Evolutionary conservation across 1,140 invertebrate genomes (phyloP), one percentile per base, ranked within the genome.

Genomic region (roundworm (Caenorhabditis elegans)): DNA sequence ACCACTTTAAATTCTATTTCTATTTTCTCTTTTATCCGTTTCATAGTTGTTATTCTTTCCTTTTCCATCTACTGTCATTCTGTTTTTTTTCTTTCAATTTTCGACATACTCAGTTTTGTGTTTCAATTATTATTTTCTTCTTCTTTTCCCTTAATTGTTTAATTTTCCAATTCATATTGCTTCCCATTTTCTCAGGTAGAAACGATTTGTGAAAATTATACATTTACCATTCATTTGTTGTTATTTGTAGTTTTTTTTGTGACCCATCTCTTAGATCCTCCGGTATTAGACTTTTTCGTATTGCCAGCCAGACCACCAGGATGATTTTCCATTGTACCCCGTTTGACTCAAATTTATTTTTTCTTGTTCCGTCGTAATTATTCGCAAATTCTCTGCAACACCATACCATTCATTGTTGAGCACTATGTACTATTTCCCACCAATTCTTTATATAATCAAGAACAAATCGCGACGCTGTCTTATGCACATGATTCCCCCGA

Each of bases 11-110:
- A 39, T 70, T 43, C 60, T 1, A 24, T 26, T 26, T 34, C 6
- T 11, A 31, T 15, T 60, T 70, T 43, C 60, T 70, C 60, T 70
- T 24, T 70, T 70, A 70, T 60, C 34, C 60, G 17, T 70, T 70
- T 70, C 60, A 70, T 70, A 70, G 60, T 70, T 70, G 60, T 70
- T 70, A 70, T 70, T 39, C 60, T 70, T 70, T 43, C 60, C 34
- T 19, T 39, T 70, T 39, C 0, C 15, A n/a, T 15, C 15, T 43
- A 43, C 39, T 43, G 39, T 43, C 39, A 43, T 43, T 13, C 34
- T 70, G 10, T 31, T 60, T 5, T 15, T 60, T 17, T 24, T 22
- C 22, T 70, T 28, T 43, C 26, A 70, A 43, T 39, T 10, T 70
- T 70, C 22, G 11, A 13, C 19, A 8, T 60, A 3, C 19, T 34